Evolutionary conservation across 2,797 vertebrate species (phyloP).

Genomic region (Megalops cyprinoides): DNA sequence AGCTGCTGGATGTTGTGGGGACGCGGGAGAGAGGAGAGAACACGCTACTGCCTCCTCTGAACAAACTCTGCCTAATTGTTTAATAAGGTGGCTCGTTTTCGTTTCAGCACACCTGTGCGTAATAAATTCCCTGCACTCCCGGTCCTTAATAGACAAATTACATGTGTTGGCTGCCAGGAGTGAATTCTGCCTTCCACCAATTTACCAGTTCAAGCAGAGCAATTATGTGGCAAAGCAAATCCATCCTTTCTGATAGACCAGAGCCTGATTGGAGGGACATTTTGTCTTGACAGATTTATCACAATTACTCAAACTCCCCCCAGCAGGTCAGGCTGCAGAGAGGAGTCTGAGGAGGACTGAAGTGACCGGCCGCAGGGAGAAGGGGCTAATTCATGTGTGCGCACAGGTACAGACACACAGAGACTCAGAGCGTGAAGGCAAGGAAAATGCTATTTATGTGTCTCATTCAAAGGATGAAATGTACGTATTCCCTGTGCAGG

Average conservation of each 20-base stretch:
- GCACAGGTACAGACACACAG: too few relatives aligned
- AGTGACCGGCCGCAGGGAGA: not conserved
- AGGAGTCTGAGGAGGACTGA: conserved; percentile 32
- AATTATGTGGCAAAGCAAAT: conserved; percentile 60
- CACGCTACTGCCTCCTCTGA: conserved; percentile 32
- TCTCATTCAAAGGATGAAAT: too few relatives aligned
- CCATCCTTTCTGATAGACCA: conserved; percentile 54
- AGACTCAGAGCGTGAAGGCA: too few relatives aligned
- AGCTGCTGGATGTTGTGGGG: too few relatives aligned
- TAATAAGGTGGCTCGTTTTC: conserved; percentile 39
- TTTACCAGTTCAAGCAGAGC: conserved; percentile 56
- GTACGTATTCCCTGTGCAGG: too few relatives aligned
- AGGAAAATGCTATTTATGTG: too few relatives aligned
- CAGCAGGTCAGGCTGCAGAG: conserved; percentile 30
- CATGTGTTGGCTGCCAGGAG: conserved; percentile 46
- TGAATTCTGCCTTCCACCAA: conserved; percentile 50
- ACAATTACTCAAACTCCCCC: conserved; percentile 54
- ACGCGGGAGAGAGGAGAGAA: not conserved
- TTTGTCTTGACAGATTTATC: conserved; percentile 58
- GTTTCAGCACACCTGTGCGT: conserved; percentile 47
- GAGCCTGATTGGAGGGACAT: conserved; percentile 52
- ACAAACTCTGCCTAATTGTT: conserved; percentile 46
- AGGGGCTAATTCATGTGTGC: too few relatives aligned
- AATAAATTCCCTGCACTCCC: conserved; percentile 51
- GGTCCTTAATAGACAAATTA: conserved; percentile 55